phyloP scores from a whole-genome alignment of 1,140 invertebrate genomes.

The Plectrocnemia conspersa region DNA sequence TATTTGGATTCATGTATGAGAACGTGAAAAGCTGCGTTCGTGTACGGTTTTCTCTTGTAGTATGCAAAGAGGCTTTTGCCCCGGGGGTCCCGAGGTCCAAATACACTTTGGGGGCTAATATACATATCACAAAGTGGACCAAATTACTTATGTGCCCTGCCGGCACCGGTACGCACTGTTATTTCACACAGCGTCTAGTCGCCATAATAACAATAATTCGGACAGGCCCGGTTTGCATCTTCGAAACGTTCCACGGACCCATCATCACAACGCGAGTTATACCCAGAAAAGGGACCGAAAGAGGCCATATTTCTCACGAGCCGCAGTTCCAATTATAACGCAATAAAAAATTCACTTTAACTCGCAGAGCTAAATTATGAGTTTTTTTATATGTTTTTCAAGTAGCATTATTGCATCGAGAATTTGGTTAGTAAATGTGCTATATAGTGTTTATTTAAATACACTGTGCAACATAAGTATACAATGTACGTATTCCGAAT shows the following conservation, averaged over 20 bases:
- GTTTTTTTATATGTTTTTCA: too few relatives aligned
- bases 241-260: background rate
- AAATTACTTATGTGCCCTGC: slow-evolving; percentile 22
- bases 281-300: too few relatives aligned
- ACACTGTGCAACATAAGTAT: too few relatives aligned
- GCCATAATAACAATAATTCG: slow-evolving; percentile 30
- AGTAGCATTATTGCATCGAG: too few relatives aligned
- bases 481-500: too few relatives aligned
- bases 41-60: background rate
- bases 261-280: background rate
- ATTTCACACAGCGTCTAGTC: slow-evolving; percentile 30
- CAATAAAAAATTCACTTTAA: too few relatives aligned
- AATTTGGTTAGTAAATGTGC: too few relatives aligned
- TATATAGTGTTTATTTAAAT: too few relatives aligned
- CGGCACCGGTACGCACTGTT: slow-evolving; percentile 20
- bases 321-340: too few relatives aligned
- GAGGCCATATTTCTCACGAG: too few relatives aligned
- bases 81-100: slow-evolving; percentile 12
- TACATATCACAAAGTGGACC: slow-evolving; percentile 27
- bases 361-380: too few relatives aligned
- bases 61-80: slow-evolving; percentile 3
- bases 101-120: slow-evolving; percentile 19
- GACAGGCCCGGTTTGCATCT: background rate
- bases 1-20: slow-evolving; percentile 4
- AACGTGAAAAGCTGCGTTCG: background rate